phyloP scores from a whole-genome alignment of 2,797 vertebrate species.

The Peromyscus aztecus region DNA sequence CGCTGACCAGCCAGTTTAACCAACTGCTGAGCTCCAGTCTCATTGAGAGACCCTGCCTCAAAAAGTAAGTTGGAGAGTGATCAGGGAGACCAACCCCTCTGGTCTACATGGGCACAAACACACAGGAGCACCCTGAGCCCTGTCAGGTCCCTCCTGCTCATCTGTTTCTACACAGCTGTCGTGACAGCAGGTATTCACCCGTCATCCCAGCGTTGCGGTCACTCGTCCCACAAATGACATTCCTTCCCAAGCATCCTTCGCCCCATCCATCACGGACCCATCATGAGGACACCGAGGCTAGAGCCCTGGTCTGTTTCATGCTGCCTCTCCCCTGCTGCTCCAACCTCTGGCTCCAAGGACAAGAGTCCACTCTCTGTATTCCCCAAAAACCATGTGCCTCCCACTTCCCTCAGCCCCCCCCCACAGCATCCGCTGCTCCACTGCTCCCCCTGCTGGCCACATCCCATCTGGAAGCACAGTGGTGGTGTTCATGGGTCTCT shows the following conservation, averaged over 20 bases:
- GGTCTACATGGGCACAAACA: not conserved
- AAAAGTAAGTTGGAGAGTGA: not conserved
- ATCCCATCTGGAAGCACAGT: not conserved
- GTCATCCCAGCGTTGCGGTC: too few relatives aligned
- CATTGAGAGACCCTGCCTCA: not conserved
- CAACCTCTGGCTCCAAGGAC: not conserved
- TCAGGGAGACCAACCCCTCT: not conserved
- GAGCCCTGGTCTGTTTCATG: not conserved
- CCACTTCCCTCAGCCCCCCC: not conserved
- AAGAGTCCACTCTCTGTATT: not conserved
- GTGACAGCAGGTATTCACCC: too few relatives aligned
- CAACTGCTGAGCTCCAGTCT: not conserved
- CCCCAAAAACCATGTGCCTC: not conserved
- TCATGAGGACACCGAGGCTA: not conserved
- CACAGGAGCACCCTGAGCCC: not conserved
- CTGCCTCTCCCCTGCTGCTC: rapidly evolving
- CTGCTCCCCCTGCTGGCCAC: not conserved
- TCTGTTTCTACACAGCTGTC: not conserved
- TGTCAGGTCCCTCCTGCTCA: not conserved
- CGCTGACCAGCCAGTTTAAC: not conserved
- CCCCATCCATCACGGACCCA: rapidly evolving
- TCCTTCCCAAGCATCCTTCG: not conserved
- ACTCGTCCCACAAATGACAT: not conserved
- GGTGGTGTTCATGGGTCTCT: not conserved
- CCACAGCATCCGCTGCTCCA: not conserved